phyloP scores from a whole-genome alignment of 2,888 invertebrate species.

The Stictocephala bisonia region DNA sequence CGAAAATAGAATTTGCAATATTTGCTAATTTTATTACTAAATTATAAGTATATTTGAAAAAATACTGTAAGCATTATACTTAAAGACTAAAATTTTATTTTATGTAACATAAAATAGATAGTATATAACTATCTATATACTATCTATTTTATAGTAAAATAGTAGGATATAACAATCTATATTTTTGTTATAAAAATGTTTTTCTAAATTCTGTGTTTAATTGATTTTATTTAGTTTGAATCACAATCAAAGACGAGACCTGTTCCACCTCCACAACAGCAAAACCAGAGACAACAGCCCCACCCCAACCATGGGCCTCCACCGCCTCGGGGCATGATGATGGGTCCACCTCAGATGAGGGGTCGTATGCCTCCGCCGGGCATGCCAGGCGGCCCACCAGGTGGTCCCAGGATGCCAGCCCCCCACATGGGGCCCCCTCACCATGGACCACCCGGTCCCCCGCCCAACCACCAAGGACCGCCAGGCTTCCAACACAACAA shows the following conservation, averaged over 20 bases:
- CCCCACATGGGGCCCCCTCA: slow-evolving; percentile 55
- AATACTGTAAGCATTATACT: no score
- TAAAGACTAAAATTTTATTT: no score
- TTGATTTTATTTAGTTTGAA: slow-evolving; percentile 76
- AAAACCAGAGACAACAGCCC: slow-evolving; percentile 68
- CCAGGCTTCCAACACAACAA: slow-evolving; percentile 64
- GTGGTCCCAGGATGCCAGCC: slow-evolving; percentile 67
- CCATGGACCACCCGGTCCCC: slow-evolving; percentile 63
- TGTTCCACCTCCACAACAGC: slow-evolving; percentile 78
- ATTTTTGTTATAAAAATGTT: neutral
- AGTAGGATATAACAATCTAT: no score
- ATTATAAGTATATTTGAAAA: no score
- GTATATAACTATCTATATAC: no score
- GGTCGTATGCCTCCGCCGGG: slow-evolving; percentile 67
- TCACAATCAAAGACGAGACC: slow-evolving; percentile 92
- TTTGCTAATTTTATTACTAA: no score
- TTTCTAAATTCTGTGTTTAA: slow-evolving; percentile 7
- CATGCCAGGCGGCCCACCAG: slow-evolving; percentile 69
- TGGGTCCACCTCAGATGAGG: slow-evolving; percentile 69
- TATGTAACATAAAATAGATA: no score
- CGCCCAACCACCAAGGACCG: slow-evolving; percentile 69
- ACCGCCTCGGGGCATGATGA: slow-evolving; percentile 69
- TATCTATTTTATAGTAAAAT: no score
- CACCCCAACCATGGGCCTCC: slow-evolving; percentile 70
- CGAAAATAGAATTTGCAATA: no score